Base-by-base conservation (phyloP, 2,888 invertebrate genomes). In the Acanthosepion lycidas region DNA sequence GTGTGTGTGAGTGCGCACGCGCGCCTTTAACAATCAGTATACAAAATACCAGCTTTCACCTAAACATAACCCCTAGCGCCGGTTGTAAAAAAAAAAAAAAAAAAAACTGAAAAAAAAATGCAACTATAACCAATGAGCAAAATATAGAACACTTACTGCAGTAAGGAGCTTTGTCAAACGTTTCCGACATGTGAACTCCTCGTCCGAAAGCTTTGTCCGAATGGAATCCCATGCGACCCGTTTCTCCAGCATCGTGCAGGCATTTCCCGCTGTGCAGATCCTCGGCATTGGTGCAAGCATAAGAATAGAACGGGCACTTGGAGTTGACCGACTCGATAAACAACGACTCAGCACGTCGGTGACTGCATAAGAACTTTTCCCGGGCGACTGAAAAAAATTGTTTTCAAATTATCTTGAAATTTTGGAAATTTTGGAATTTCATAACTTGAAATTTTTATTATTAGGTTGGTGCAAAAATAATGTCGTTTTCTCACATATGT, bases 251-350 rank as follows among this genome's bases (percentile, higher is more conserved):
- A 28, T 64, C 48, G 42, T 94, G 94, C 12, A 94, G 12, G 33
- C 94, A 94, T 15, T 64, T 20, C 4, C 94, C 94, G 33, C 20
- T 33, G 18, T 94, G n/a, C 23, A 94, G n/a, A 95, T 98, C 98
- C 95, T 98, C 98, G 97, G 98, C 98, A 48, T 98, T 98, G 33
- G 98, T 98, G 97, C 99, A 99, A 94, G 98, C 98, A 94, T 98
- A 98, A 0, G 98, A 98, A 96, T 98, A 97, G 97, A 98, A 99
- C 0, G 98, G 98, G 96, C 99, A 99, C 28, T 98, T 97, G 0
- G 98, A 98, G 95, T 98, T 98, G 94, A 99, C 98, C 96, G 98
- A 99, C 97, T 99, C 99, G 0, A 98, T 98, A 97, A 98, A 99
- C 97, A 98, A 98, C 96, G 98, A 98, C 97, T 98, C 98, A 95